phyloP scores from a whole-genome alignment of 2,888 invertebrate species.

The Oxycera nigricornis region DNA sequence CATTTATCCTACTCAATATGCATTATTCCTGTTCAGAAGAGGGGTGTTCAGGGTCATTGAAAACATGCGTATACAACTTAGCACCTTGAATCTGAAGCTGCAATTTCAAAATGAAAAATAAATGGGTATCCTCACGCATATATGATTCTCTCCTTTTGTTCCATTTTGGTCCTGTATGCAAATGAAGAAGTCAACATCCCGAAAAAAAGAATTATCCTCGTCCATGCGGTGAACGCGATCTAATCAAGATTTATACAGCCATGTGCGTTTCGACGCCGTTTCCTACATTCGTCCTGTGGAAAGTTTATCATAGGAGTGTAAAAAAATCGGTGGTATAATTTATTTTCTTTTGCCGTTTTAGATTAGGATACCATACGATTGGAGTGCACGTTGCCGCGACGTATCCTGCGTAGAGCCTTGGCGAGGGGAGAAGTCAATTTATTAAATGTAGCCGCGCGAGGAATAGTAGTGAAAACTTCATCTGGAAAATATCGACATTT shows the following conservation, averaged over 20 bases:
- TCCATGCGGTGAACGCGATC: conserved; percentile 27
- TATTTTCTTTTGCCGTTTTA: conserved; percentile 19
- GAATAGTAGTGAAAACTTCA: conserved; percentile 22
- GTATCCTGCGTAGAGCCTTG: conserved; percentile 1
- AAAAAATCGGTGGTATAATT: conserved; percentile 11
- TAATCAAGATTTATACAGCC: conserved; percentile 40
- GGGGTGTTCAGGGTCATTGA: conserved; percentile 42
- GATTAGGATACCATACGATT: conserved; percentile 24
- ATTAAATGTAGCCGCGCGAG: conserved; percentile 25
- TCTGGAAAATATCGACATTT: conserved; percentile 28
- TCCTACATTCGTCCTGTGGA: conserved; percentile 4
- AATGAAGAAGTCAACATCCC: conserved; percentile 28
- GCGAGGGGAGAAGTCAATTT: conserved; percentile 28
- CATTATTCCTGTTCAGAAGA: conserved; percentile 7
- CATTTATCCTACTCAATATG: neutral
- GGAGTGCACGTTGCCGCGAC: neutral
- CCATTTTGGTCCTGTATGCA: conserved; percentile 20
- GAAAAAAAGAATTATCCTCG: conserved; percentile 28
- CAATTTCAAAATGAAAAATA: conserved; percentile 32
- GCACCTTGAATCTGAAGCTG: conserved; percentile 16
- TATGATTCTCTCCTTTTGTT: neutral
- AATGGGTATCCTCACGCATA: conserved; percentile 21
- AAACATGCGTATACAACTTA: conserved; percentile 39
- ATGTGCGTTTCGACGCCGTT: conserved; percentile 24
- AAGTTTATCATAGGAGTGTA: conserved; percentile 20